phyloP scores from a whole-genome alignment of 2,113 vertebrate genomes.

The Halichoeres trimaculatus region DNA sequence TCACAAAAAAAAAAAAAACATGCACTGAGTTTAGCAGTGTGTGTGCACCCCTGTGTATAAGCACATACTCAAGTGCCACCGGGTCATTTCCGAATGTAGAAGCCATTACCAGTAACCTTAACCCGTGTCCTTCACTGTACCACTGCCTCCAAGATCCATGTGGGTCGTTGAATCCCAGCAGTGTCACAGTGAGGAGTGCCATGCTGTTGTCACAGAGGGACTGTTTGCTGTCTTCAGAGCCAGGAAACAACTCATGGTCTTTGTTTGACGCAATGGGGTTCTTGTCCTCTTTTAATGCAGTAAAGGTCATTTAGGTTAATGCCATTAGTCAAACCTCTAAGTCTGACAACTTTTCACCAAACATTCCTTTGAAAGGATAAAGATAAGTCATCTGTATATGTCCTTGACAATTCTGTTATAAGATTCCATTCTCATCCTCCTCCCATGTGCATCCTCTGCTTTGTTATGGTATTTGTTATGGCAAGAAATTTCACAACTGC shows the following conservation, averaged over 20 bases:
- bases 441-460: constrained; percentile 20
- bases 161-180: constrained; percentile 34
- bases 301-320: constrained; percentile 25
- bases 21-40: neutral
- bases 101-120: neutral
- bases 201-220: constrained; percentile 5
- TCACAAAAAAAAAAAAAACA: neutral
- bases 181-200: constrained; percentile 16
- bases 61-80: neutral
- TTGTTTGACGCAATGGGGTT: constrained; percentile 21
- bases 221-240: constrained; percentile 3
- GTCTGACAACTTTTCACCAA: constrained; percentile 13
- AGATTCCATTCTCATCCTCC: neutral
- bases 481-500: constrained; percentile 52
- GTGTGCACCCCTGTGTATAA: neutral
- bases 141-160: constrained; percentile 4
- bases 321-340: constrained; percentile 12
- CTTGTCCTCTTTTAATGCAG: constrained; percentile 14
- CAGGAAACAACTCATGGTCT: constrained; percentile 33
- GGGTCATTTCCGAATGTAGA: constrained; percentile 6
- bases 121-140: neutral
- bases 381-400: constrained; percentile 27
- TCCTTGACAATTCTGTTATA: constrained; percentile 14
- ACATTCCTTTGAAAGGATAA: constrained; percentile 7
- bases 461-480: constrained; percentile 40